Conservation (phyloP, 2,797 vertebrate genomes). For the Crenichthys baileyi region DNA sequence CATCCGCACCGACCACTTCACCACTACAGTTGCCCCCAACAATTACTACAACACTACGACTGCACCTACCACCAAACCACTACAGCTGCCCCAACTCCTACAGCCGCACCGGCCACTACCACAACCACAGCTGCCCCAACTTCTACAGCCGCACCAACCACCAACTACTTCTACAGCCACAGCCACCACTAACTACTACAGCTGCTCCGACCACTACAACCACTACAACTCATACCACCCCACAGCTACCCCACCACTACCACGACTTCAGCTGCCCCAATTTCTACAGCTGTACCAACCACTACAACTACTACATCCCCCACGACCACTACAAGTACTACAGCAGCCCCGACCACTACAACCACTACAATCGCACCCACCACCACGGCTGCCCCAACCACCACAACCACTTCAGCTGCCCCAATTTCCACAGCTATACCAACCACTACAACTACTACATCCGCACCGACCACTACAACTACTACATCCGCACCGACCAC, state of each 20-base stretch:
- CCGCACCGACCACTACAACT: too few species aligned
- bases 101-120: not conserved
- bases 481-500: not conserved
- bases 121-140: not conserved
- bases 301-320: too few species aligned
- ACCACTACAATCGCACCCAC: too few species aligned
- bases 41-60: not conserved
- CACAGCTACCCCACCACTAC: not conserved
- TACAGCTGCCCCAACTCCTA: not conserved
- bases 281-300: too few species aligned
- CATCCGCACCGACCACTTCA: not conserved
- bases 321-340: too few species aligned
- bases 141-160: rapidly evolving
- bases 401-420: not conserved
- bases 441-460: too few species aligned
- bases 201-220: not conserved
- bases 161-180: too few species aligned
- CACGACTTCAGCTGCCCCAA: too few species aligned
- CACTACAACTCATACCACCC: not conserved
- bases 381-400: too few species aligned
- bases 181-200: rapidly evolving
- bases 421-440: not conserved
- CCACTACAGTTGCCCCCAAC: not conserved
- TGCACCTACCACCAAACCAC: not conserved
- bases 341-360: too few species aligned